Base-by-base conservation (phyloP, 2,113 vertebrate species). In the Scatophagus argus region DNA sequence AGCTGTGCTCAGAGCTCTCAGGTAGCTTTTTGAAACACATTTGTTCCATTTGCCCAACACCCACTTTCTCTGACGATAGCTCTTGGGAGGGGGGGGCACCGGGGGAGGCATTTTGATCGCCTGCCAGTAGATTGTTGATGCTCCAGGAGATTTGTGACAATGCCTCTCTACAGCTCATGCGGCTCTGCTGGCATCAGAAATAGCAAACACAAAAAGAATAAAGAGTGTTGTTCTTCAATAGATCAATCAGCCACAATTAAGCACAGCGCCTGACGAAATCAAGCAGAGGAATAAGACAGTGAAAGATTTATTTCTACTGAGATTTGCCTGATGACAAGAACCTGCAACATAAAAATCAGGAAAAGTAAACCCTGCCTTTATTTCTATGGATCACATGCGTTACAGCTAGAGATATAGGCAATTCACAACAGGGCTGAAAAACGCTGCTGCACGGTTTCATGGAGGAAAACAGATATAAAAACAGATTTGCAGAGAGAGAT, bases 91-190 rank as follows among this genome's bases (percentile, higher is more conserved):
- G 32, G 5, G 54, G 51, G 71, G 17, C n/a, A 41, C n/a, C 10
- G 13, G 39, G 41, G 67, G 60, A 60, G 62, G 55, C 41, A 68
- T 70, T 71, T 68, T 84, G 64, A 74, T 83, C 61, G 31, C 46
- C 51, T 87, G 80, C 77, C 77, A 77, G 74, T 54, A 29, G n/a
- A 82, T 77, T 86, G 87, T 87, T 91, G 89, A 88, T 79, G 79
- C 85, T 86, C 62, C 21, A 11, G 77, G 85, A 83, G 77, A 59
- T 86, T 86, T 72, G 47, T 71, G 79, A 79, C 17, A 76, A 58
- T 38, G 43, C 6, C 23, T 74, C 43, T 77, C 51, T 38, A 39
- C 23, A 21, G 67, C 47, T 81, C 56, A 52, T 27, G 19, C 69
- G 67, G 74, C 29, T 44, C 38, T 70, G 58, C 52, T 27, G 21